Conservation (phyloP, 2,113 vertebrate species). For the Cinclus mexicanus region DNA sequence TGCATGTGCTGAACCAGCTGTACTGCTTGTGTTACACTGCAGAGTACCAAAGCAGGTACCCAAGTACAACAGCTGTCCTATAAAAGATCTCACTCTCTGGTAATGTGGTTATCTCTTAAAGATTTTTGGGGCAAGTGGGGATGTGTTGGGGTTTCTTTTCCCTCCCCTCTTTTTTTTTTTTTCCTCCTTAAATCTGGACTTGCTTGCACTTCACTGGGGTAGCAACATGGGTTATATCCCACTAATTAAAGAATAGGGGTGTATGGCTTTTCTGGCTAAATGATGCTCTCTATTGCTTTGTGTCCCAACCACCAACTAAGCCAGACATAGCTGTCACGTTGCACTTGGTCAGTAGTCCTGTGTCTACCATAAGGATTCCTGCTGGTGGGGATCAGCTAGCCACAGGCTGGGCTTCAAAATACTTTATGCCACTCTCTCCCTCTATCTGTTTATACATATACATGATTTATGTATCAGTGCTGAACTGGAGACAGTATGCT, state of each 20-base stretch:
- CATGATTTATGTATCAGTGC: background rate
- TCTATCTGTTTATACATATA: background rate
- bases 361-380: background rate
- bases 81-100: background rate
- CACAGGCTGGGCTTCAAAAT: background rate
- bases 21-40: background rate
- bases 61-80: background rate
- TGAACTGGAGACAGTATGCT: background rate
- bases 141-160: background rate
- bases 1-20: background rate
- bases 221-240: background rate
- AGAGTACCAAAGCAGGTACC: background rate
- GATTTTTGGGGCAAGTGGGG: rapidly evolving
- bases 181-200: rapidly evolving
- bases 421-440: background rate
- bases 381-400: background rate
- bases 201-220: background rate
- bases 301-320: background rate
- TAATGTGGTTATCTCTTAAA: background rate
- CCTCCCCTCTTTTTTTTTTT: no score
- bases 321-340: rapidly evolving
- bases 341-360: background rate
- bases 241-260: rapidly evolving
- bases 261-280: background rate
- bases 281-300: background rate